Base-by-base conservation (phyloP, 2,797 vertebrate species). In the Microchirus variegatus region DNA sequence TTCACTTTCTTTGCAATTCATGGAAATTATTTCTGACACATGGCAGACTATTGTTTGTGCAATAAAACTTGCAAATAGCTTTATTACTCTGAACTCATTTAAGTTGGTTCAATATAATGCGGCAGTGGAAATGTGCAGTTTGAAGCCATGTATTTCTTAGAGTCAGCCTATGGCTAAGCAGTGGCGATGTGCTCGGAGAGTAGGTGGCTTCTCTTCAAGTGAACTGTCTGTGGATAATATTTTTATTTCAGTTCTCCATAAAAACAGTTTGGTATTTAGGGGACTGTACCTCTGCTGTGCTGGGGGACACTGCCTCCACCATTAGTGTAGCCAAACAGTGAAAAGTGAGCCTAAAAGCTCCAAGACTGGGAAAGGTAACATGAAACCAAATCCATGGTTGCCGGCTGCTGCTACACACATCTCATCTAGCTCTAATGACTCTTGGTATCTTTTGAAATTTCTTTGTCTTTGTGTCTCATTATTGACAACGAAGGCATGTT, bases 261-360 rank as follows among this genome's bases (percentile, higher is more conserved):
- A 73, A 74, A 82, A 86, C 73, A 73, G 71, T 77, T 81, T 79
- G 91, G 83, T 92, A 91, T 92, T 93, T 86, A 14, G 1, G 92
- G 94, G 93, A 94, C 92, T 92, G 92, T 94, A 94, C 93, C 93
- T 95, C 92, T 91, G 91, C 88, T 92, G 94, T 92, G 92, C 94
- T 94, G 85, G 85, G 93, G 94, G 94, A 95, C 93, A 94, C 92
- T 89, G 93, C 87, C 89, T 92, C 85, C 90, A 90, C 91, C 91
- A 91, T 93, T 89, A 91, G 90, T 92, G 93, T 89, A 92, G 86
- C 77, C 90, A 93, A 93, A 92, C 91, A 83, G 80, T 90, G 91
- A 94, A 95, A 96, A 95, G 92, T 93, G 94, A 96, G 93, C 93
- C 94, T 96, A 95, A 97, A 95, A 96, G 94, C 95, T 91, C 89